Percentiles rank a stretch among this genome's conserved stretches.
These are phyloP conservation scores for Ascaphus truei DNA, from an alignment of 2,113 vertebrate species.

Conservation along the genomic window DNA sequence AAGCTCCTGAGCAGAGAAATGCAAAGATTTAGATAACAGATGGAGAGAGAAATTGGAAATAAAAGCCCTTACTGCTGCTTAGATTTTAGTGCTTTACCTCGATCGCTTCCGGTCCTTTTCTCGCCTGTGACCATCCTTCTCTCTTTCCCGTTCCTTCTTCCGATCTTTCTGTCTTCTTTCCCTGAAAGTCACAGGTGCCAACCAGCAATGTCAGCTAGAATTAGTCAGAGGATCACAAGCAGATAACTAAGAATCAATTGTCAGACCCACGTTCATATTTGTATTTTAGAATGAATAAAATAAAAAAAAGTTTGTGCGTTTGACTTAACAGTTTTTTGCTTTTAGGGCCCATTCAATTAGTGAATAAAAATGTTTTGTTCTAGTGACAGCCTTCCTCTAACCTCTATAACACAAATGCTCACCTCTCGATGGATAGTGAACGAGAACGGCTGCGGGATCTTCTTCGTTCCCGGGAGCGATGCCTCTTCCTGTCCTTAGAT, in stretches of 20 bases:
- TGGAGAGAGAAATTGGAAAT: neutral
- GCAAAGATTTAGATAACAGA: neutral
- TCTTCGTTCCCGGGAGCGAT: conserved; percentile 83
- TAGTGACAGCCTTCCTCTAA: no score
- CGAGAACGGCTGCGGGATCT: conserved; percentile 65
- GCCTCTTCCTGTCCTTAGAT: conserved; percentile 77
- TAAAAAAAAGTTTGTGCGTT: no score
- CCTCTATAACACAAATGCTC: no score
- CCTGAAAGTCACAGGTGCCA: conserved; percentile 49
- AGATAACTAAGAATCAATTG: no score
- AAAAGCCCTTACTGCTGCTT: neutral
- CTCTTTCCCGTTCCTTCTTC: conserved; percentile 84
- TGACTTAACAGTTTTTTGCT: no score
- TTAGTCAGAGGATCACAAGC: no score
- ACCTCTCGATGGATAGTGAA: conserved; percentile 81
- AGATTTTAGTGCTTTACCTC: conserved; percentile 50
- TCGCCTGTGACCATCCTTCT: conserved; percentile 77
- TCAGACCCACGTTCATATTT: no score
- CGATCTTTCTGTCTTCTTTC: conserved; percentile 86
- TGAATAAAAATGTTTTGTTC: no score
- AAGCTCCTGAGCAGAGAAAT: conserved; percentile 57
- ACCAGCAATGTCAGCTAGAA: no score
- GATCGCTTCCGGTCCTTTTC: conserved; percentile 83
- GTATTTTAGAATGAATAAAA: no score
- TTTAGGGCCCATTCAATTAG: no score